Conservation (phyloP, 2,888 invertebrate species). For the Mongoloraphidia duomilia region DNA sequence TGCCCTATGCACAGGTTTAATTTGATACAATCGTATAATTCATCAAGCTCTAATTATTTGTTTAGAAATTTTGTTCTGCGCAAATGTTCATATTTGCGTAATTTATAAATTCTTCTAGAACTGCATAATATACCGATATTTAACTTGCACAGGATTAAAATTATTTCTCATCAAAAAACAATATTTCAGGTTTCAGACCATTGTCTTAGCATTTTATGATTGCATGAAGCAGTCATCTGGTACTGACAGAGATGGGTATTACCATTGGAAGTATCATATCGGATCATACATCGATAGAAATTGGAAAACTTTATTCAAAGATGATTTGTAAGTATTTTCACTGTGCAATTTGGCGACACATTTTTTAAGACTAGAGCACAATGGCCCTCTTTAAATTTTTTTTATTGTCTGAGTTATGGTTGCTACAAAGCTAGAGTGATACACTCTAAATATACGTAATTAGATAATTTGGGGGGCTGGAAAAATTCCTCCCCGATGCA, state of each 20-base stretch:
- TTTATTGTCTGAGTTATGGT: neutral
- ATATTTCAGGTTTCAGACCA: slow-evolving; percentile 50
- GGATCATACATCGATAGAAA: slow-evolving; percentile 65
- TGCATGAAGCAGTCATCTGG: slow-evolving; percentile 54
- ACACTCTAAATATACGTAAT: too few relatives aligned
- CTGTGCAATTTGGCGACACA: too few relatives aligned
- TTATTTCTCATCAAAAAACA: slow-evolving; percentile 4
- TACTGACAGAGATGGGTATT: slow-evolving; percentile 67
- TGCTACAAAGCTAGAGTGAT: too few relatives aligned
- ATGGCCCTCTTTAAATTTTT: neutral
- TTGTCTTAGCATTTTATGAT: slow-evolving; percentile 63
- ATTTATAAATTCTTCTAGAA: too few relatives aligned
- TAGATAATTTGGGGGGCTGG: too few relatives aligned
- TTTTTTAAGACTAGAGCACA: too few relatives aligned
- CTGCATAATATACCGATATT: neutral
- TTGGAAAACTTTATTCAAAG: slow-evolving; percentile 60
- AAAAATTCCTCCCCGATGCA: too few relatives aligned
- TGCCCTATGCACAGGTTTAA: too few relatives aligned
- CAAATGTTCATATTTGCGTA: too few relatives aligned
- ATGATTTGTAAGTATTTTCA: slow-evolving; percentile 40
- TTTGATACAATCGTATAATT: too few relatives aligned
- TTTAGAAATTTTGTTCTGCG: too few relatives aligned
- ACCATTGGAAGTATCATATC: slow-evolving; percentile 75
- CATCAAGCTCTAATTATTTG: too few relatives aligned
- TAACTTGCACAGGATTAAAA: neutral